A percentile compares a stretch with the other conserved stretches of the same genome.
Evolutionary conservation across 2,888 invertebrate genomes (phyloP).

Genomic region (Drosophila meridionalis): DNA sequence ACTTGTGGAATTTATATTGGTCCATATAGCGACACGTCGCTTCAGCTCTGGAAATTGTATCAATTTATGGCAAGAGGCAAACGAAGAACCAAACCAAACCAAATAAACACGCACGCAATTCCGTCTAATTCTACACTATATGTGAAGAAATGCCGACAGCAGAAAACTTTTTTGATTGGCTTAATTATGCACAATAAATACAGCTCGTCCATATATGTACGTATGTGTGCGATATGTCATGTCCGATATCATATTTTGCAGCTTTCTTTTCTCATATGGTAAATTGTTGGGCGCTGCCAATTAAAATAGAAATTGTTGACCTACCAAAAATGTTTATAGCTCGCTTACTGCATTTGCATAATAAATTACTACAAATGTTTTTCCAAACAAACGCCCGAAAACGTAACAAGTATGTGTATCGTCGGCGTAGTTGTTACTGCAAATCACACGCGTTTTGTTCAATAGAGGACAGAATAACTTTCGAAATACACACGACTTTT

Average conservation of each 20-base stretch:
- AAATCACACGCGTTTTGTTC: constrained; percentile 56
- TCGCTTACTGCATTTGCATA: constrained; percentile 70
- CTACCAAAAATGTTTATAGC: constrained; percentile 60
- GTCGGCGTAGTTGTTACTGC: constrained; percentile 39
- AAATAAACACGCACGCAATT: constrained; percentile 40
- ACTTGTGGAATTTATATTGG: constrained; percentile 29
- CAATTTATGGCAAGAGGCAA: constrained; percentile 35
- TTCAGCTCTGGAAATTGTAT: constrained; percentile 18
- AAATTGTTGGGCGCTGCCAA: constrained; percentile 71
- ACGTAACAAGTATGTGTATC: constrained; percentile 38
- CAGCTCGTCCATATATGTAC: constrained; percentile 37
- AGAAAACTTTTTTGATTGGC: constrained; percentile 65
- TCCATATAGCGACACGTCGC: constrained; percentile 14
- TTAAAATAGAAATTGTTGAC: constrained; percentile 75
- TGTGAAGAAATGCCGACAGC: constrained; percentile 37
- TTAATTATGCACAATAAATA: constrained; percentile 70
- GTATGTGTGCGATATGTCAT: constrained; percentile 21
- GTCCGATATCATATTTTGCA: constrained; percentile 32
- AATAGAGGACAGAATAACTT: constrained; percentile 58
- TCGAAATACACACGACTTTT: constrained; percentile 58
- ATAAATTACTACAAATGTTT: constrained; percentile 61
- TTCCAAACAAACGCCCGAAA: constrained; percentile 21
- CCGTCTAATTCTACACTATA: constrained; percentile 42
- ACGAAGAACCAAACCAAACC: constrained; percentile 16
- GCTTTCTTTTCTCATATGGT: constrained; percentile 73